These are phyloP conservation scores for Nemapogon koenigi DNA, from an alignment of 2,888 invertebrate species.

Conservation along the genomic window DNA sequence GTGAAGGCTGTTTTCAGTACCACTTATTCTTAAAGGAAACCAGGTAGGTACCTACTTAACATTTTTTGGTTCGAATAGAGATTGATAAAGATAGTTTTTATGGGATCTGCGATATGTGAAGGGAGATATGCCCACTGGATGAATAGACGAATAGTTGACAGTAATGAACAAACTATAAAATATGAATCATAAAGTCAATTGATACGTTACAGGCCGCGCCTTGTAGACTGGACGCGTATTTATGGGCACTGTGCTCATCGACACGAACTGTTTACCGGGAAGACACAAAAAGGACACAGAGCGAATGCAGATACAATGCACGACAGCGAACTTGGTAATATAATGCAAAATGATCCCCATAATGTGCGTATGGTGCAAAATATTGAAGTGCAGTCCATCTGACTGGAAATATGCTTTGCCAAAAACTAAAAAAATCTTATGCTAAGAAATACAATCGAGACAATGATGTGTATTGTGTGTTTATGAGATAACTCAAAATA, in stretches of 20 bases:
- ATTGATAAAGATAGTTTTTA: no score
- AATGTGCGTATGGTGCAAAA: slow-evolving; percentile 51
- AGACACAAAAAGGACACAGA: slow-evolving; percentile 6
- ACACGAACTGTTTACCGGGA: slow-evolving; percentile 23
- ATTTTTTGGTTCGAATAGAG: no score
- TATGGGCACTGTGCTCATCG: slow-evolving; percentile 39
- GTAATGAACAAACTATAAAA: no score
- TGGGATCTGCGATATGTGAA: no score
- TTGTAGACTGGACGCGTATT: slow-evolving; percentile 33
- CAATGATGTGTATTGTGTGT: no score
- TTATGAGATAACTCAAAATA: no score
- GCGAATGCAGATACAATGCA: slow-evolving; percentile 25
- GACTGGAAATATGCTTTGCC: slow-evolving; percentile 25
- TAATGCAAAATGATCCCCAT: slow-evolving; percentile 51
- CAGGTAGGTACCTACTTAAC: no score
- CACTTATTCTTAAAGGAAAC: no score
- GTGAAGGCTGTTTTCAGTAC: no score
- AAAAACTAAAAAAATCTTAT: slow-evolving; percentile 2
- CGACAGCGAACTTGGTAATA: slow-evolving; percentile 32
- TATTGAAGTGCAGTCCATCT: slow-evolving; percentile 27
- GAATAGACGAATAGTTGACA: no score
- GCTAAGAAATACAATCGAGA: no score
- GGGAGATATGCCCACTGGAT: no score
- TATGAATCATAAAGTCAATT: slow-evolving; percentile 60
- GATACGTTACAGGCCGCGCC: slow-evolving; percentile 47